Percentiles rank a stretch among this genome's conserved stretches.
Conservation (phyloP, 2,888 invertebrate genomes). For the Eristalinus aeneus region DNA sequence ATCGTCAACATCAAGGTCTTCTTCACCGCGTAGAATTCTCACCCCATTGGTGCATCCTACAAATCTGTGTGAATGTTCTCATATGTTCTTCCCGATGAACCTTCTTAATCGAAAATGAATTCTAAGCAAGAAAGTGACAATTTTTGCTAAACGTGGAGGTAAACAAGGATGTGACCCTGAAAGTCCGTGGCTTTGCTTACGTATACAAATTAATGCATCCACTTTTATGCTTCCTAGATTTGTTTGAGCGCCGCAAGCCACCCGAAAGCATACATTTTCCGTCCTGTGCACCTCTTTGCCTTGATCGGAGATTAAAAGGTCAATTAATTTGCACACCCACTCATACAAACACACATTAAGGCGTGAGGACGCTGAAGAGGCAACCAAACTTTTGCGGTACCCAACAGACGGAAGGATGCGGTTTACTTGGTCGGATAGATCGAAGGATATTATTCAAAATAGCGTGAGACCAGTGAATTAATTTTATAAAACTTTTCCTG, state of each 20-base stretch:
- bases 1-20: too few relatives aligned
- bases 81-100: too few relatives aligned
- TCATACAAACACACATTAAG: not conserved
- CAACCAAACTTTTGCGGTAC: conserved; percentile 43
- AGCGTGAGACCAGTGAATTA: conserved; percentile 65
- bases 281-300: conserved; percentile 25
- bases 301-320: conserved; percentile 58
- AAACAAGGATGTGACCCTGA: too few relatives aligned
- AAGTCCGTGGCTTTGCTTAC: too few relatives aligned
- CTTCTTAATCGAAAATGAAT: too few relatives aligned
- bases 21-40: too few relatives aligned
- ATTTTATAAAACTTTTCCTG: conserved; percentile 37
- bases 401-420: conserved; percentile 40
- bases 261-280: not conserved
- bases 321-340: conserved; percentile 53
- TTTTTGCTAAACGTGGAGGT: too few relatives aligned
- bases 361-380: conserved; percentile 8
- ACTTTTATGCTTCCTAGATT: conserved; percentile 6
- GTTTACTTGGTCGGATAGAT: conserved; percentile 34
- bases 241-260: not conserved
- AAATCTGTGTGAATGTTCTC: too few relatives aligned
- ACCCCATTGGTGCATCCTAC: too few relatives aligned
- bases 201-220: conserved; percentile 7
- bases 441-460: conserved; percentile 14
- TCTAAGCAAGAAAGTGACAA: too few relatives aligned